Base-by-base conservation (phyloP, 2,888 invertebrate species). In the Scaptomyza cyrtandrae region DNA sequence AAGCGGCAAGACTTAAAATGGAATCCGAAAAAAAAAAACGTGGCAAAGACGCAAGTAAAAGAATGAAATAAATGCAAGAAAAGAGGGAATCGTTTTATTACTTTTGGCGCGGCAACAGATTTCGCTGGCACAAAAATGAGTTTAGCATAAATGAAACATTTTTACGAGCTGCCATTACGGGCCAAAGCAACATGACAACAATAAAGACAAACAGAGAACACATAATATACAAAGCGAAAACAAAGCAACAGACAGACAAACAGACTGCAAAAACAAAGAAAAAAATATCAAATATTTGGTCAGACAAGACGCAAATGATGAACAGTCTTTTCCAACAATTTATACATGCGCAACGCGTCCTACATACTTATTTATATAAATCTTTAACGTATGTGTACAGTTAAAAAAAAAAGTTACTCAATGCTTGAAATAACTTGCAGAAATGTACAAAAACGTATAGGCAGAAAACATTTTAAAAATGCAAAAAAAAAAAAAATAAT, bases 61-160 rank as follows among this genome's bases (percentile, higher is more conserved):
- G 45, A 37, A 44, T 54, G 37, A 59, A 53, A 41, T 48, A 35
- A 41, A 58, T 59, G 70, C 67, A 69, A 73, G 70, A 54, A 84
- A 73, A 62, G 57, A 64, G 66, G 63, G 68, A 85, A 84, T 84
- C 82, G 80, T 83, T 83, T 84, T 85, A 85, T 84, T 83, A 80
- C 83, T 82, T 84, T 80, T 84, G 75, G 75, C 75, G 73, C 81
- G 80, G 81, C 86, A 84, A 86, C 81, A 86, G 86, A 85, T 85
- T 86, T 83, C 46, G 76, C 68, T 67, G 80, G 80, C 75, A 81
- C 79, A 85, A 84, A 86, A 80, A 83, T 85, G 83, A 86, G 80
- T 86, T 86, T 86, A 81, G 85, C 86, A 86, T 86, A 86, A 86
- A 86, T 86, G 85, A 86, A 86, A 86, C 85, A 86, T 86, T 86